Percentiles rank a stretch among this genome's conserved stretches.
Evolutionary conservation across 2,113 vertebrate species (phyloP).

Genomic region (Telmatochromis sp.): DNA sequence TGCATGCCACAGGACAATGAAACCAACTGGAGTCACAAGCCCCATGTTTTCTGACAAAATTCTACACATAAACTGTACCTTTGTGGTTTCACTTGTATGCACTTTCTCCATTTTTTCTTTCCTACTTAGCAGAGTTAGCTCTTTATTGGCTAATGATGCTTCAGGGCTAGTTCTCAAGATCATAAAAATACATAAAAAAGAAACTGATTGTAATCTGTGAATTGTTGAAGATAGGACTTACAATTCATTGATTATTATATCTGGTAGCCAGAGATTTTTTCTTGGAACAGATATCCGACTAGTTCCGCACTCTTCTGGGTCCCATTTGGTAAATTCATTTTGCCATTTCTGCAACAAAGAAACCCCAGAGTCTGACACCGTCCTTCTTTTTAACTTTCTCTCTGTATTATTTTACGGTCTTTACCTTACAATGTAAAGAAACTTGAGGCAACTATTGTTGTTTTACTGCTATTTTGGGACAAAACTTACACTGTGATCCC

Average conservation of each 20-base stretch:
- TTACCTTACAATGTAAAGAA: background rate
- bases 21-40: background rate
- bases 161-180: background rate
- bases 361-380: background rate
- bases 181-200: background rate
- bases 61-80: background rate
- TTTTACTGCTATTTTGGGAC: background rate
- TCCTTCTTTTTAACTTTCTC: background rate
- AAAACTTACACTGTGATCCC: background rate
- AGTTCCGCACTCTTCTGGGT: conserved; percentile 15
- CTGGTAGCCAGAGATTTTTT: conserved; percentile 38
- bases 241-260: conserved; percentile 53
- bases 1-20: background rate
- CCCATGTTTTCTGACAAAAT: background rate
- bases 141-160: background rate
- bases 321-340: conserved; percentile 39
- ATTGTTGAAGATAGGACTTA: background rate
- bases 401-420: background rate
- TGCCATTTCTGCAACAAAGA: background rate
- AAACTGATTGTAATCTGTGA: background rate
- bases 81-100: fast-evolving
- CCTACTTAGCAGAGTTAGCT: background rate
- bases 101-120: background rate
- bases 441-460: background rate
- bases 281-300: background rate